A percentile compares a stretch with the other conserved stretches of the same genome.
Conservation (phyloP, 1,140 invertebrate genomes). For the Caerostris extrusa region DNA sequence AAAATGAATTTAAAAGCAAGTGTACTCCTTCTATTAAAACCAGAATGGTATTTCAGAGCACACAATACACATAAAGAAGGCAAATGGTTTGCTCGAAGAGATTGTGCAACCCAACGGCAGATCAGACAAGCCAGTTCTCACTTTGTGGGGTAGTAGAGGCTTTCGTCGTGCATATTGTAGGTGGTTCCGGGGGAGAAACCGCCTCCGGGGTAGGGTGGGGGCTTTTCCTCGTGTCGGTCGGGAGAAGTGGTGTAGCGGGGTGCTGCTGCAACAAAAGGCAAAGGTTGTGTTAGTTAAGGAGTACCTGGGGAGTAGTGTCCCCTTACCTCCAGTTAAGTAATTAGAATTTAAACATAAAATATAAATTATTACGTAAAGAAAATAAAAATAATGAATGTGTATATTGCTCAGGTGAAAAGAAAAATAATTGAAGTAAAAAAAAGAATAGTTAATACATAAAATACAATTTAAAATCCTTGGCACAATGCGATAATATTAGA, state of each 20-base stretch:
- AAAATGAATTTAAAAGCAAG: too few species aligned
- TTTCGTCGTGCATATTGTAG: slow-evolving; percentile 76
- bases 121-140: slow-evolving; percentile 77
- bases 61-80: slow-evolving; percentile 53
- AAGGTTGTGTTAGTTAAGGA: too few species aligned
- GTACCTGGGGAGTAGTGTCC: too few species aligned
- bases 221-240: slow-evolving; percentile 75
- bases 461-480: too few species aligned
- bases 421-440: too few species aligned
- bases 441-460: too few species aligned
- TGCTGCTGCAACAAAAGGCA: slow-evolving; percentile 15
- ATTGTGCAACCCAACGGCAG: slow-evolving; percentile 57
- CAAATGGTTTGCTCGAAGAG: slow-evolving; percentile 68
- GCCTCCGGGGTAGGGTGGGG: slow-evolving; percentile 71
- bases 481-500: too few species aligned
- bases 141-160: slow-evolving; percentile 78
- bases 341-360: too few species aligned
- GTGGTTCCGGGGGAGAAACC: slow-evolving; percentile 73
- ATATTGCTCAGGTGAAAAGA: too few species aligned
- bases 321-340: too few species aligned
- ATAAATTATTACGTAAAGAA: too few species aligned
- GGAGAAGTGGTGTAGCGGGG: slow-evolving; percentile 69
- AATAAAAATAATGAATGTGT: too few species aligned
- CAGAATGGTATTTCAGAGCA: neutral
- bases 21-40: neutral